Evolutionary conservation across 2,888 invertebrate species (phyloP), one percentile per base, ranked within the genome.

Genomic region (Thalpophila matura): DNA sequence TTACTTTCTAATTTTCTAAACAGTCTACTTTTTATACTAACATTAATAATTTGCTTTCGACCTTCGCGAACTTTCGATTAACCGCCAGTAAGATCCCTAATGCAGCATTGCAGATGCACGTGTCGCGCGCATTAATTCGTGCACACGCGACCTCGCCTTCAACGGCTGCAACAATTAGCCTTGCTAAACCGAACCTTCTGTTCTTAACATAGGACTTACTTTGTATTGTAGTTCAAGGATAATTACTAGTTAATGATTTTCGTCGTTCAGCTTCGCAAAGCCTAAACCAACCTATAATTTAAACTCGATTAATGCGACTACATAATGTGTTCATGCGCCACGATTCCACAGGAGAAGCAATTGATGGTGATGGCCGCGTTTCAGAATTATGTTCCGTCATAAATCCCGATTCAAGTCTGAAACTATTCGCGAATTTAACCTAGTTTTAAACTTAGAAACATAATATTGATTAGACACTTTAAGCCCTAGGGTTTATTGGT

Each of bases 101-200:
- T 74, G 60, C 77, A 66, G 77, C 80, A 78, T 64, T 78, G 71
- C 73, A 73, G 69, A 71, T 81, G 54, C 63, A 46, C 33, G 71
- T 61, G 53, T 59, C 47, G 53, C 61, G 20, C 20, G 59, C 53
- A 76, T 64, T 68, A 66, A 75, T 74, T 74, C 24, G 33, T 51
- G 29, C 16, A 45, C 42, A 45, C 57, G 58, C 27, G 37, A 63
- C 59, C 24, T 43, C 27, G 33, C 22, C 33, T 35, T 9, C n/a
- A 14, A 12, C 27, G 24, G 12, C 35, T 18, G 31, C 29, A 22
- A 14, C 6, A 14, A 26, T 12, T 24, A 3, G 14, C 20, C n/a
- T 12, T n/a, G 20, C 26, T 6, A 29, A 56, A 47, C 24, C n/a
- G 10, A 51, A 49, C 31, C 47, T 55, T 55, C 47, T 16, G 6